A percentile compares a stretch with the other conserved stretches of the same genome.
Conservation (phyloP, 2,888 invertebrate genomes). For the Cryptocheilus praepositus region DNA sequence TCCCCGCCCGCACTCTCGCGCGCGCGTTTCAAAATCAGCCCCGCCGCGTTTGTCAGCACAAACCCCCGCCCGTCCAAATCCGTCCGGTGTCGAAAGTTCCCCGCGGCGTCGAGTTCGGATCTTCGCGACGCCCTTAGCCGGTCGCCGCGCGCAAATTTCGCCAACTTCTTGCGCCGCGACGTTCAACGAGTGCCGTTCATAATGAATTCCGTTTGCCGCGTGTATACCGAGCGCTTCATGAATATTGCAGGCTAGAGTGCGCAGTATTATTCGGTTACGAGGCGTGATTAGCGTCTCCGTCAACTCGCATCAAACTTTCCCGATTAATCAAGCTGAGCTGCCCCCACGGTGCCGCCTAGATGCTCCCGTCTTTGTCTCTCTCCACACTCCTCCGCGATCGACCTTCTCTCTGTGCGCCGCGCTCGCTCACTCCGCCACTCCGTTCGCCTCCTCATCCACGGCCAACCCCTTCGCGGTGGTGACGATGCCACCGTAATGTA, state of each 20-base stretch:
- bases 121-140: too few species aligned
- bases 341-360: slow-evolving; percentile 40
- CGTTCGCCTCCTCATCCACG: slow-evolving; percentile 27
- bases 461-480: slow-evolving; percentile 60
- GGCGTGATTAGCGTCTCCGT: slow-evolving; percentile 72
- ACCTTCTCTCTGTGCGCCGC: slow-evolving; percentile 17
- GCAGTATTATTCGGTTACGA: slow-evolving; percentile 68
- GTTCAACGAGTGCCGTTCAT: slow-evolving; percentile 51
- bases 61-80: too few species aligned
- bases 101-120: too few species aligned
- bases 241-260: slow-evolving; percentile 58
- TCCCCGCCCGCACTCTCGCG: slow-evolving; percentile 10
- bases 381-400: slow-evolving; percentile 24
- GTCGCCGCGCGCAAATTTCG: too few species aligned
- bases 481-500: slow-evolving; percentile 72
- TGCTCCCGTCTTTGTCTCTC: slow-evolving; percentile 28
- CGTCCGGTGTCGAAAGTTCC: too few species aligned
- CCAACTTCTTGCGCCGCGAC: slow-evolving; percentile 26
- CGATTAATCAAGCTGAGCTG: slow-evolving; percentile 70
- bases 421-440: slow-evolving; percentile 29
- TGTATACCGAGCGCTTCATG: slow-evolving; percentile 47
- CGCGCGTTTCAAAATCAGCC: background rate
- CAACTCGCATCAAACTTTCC: slow-evolving; percentile 73
- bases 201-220: slow-evolving; percentile 56
- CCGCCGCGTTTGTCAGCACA: too few species aligned